Percentiles rank a stretch among this genome's conserved stretches.
Evolutionary conservation across 2,797 vertebrate genomes (phyloP).

Genomic region (Simalia tracyae): DNA sequence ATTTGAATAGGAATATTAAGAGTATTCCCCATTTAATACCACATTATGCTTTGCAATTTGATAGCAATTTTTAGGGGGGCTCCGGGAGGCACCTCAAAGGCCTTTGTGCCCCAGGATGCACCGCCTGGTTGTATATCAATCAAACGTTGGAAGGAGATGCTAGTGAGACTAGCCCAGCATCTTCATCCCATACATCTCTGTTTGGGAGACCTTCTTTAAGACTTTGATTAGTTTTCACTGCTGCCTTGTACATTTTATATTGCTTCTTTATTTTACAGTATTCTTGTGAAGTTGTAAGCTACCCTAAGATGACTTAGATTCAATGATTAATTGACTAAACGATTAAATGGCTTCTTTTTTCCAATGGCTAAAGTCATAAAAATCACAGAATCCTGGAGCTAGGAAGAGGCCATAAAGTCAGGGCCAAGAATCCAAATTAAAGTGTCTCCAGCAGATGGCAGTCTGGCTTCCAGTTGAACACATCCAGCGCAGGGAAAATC

Average conservation of each 20-base stretch:
- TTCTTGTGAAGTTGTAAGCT: neutral
- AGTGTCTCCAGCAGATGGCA: neutral
- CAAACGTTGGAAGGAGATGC: neutral
- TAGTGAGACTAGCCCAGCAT: too few relatives aligned
- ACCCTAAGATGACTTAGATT: neutral
- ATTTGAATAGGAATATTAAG: too few relatives aligned
- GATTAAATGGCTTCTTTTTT: neutral
- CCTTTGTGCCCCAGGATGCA: too few relatives aligned
- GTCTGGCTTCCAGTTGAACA: neutral
- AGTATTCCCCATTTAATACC: too few relatives aligned
- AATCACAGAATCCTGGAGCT: neutral
- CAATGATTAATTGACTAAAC: neutral
- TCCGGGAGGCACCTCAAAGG: too few relatives aligned
- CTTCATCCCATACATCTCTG: neutral
- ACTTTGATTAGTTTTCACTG: neutral
- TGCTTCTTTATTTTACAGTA: neutral
- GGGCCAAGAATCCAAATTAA: neutral
- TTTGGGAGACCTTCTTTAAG: neutral
- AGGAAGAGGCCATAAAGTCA: neutral
- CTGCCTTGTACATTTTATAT: neutral
- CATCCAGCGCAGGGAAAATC: neutral
- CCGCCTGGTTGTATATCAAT: too few relatives aligned
- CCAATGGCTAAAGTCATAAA: too few relatives aligned
- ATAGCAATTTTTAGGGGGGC: too few relatives aligned
- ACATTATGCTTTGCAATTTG: too few relatives aligned